Percentiles rank a stretch among this genome's conserved stretches.
Evolutionary conservation across 2,113 vertebrate genomes (phyloP).

Genomic region (Heterochromis multidens): DNA sequence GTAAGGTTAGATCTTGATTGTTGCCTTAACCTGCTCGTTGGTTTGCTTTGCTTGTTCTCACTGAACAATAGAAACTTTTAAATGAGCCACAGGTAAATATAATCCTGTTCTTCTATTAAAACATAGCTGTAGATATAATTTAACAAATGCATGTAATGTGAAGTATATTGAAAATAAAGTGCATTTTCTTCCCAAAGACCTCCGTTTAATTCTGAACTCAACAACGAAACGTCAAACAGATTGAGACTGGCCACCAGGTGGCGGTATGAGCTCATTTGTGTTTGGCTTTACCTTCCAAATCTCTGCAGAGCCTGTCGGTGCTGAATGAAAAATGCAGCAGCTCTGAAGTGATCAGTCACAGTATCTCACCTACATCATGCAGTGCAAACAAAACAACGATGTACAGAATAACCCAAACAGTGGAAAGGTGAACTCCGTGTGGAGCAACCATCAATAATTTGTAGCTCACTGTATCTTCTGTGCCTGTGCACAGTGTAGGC

Average conservation of each 20-base stretch:
- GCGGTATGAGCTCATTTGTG: neutral
- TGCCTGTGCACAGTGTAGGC: neutral
- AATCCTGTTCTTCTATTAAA: neutral
- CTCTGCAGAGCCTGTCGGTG: conserved; percentile 6
- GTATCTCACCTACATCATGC: neutral
- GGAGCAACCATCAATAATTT: neutral
- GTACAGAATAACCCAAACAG: neutral
- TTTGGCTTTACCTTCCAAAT: neutral
- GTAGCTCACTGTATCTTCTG: neutral
- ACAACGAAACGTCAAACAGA: neutral
- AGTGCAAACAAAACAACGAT: neutral
- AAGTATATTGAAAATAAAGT: neutral
- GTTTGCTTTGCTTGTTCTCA: neutral
- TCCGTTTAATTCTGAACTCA: neutral
- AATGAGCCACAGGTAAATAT: neutral
- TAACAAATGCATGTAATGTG: neutral
- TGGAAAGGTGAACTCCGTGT: neutral
- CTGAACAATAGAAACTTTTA: neutral
- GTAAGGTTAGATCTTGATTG: neutral
- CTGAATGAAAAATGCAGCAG: conserved; percentile 6
- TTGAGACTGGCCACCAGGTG: conserved; percentile 18
- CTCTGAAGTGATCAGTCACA: neutral
- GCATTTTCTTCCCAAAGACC: too few species aligned
- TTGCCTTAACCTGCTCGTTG: neutral
- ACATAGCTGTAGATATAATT: neutral